Conservation (phyloP, 2,797 vertebrate genomes). For the Helarctos malayanus region DNA sequence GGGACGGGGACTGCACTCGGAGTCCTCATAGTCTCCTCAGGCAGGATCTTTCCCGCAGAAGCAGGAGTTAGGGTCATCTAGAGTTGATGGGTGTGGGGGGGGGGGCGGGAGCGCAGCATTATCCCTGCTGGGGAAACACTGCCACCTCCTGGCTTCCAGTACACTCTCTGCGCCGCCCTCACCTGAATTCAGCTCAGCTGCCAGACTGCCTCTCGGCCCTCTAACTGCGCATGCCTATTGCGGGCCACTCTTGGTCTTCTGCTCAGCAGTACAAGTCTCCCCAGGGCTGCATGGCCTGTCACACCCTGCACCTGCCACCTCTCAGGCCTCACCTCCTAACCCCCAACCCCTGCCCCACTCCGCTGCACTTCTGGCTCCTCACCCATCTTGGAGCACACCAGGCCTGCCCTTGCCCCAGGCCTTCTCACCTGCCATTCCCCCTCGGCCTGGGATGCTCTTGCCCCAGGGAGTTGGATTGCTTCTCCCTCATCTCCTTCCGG, state of each 20-base stretch:
- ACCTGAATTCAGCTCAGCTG: not conserved
- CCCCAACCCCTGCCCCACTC: not conserved
- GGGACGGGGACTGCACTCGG: not conserved
- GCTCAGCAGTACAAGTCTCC: not conserved
- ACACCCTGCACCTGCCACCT: rapidly evolving
- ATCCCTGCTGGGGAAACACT: slow-evolving; percentile 6
- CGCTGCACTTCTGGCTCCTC: not conserved
- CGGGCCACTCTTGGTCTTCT: not conserved
- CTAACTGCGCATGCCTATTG: not conserved
- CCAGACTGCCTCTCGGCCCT: not conserved
- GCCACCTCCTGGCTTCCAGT: slow-evolving; percentile 52
- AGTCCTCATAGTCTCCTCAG: not conserved
- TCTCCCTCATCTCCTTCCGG: not conserved
- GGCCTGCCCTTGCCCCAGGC: not conserved
- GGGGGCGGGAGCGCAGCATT: not conserved
- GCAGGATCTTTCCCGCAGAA: not conserved
- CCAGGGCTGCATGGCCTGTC: not conserved
- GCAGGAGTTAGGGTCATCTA: not conserved
- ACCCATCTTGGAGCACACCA: not conserved
- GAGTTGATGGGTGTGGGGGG: not conserved
- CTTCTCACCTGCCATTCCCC: not conserved
- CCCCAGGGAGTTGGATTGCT: not conserved
- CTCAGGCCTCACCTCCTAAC: too few species aligned
- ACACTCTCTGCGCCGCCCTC: not conserved
- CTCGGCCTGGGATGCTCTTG: not conserved